Conservation (phyloP, 2,797 vertebrate genomes). For the Bovichtus diacanthus region DNA sequence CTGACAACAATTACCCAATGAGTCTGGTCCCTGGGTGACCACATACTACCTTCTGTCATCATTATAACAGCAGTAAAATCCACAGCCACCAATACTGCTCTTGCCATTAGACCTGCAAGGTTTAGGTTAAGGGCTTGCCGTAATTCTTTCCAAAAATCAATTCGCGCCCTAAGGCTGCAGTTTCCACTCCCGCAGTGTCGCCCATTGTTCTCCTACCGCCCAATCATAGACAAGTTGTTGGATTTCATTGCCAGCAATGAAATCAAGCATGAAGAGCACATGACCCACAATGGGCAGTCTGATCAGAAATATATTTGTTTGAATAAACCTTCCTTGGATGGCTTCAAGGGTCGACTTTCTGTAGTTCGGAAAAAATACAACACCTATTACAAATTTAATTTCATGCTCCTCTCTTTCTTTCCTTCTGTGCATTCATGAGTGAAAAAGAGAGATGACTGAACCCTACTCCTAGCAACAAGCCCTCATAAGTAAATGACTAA, state of each 20-base stretch:
- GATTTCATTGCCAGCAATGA: slow-evolving; percentile 90
- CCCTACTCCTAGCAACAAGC: neutral
- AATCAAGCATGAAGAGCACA: slow-evolving; percentile 89
- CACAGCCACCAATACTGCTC: slow-evolving; percentile 11
- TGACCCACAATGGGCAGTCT: slow-evolving; percentile 83
- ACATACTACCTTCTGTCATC: slow-evolving; percentile 69
- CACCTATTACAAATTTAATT: slow-evolving; percentile 92
- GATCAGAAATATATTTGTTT: slow-evolving; percentile 43
- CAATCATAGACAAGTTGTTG: slow-evolving; percentile 89
- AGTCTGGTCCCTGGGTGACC: slow-evolving; percentile 75
- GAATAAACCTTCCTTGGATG: slow-evolving; percentile 4
- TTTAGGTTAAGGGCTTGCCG: neutral
- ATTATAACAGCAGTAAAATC: slow-evolving; percentile 16
- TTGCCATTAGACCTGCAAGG: slow-evolving; percentile 35
- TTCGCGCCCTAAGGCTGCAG: slow-evolving; percentile 34
- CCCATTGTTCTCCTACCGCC: slow-evolving; percentile 88
- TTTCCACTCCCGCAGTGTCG: slow-evolving; percentile 69
- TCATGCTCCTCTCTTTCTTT: slow-evolving; percentile 73
- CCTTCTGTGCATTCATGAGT: neutral
- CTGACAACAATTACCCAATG: slow-evolving; percentile 80
- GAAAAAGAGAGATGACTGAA: neutral
- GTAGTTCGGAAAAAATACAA: slow-evolving; percentile 89
- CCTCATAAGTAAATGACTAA: neutral
- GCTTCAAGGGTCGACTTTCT: slow-evolving; percentile 29
- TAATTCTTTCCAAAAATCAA: slow-evolving; percentile 57